These are phyloP conservation scores for Phyllostomus discolor DNA, from an alignment of 2,113 vertebrate genomes.

Conservation along the genomic window DNA sequence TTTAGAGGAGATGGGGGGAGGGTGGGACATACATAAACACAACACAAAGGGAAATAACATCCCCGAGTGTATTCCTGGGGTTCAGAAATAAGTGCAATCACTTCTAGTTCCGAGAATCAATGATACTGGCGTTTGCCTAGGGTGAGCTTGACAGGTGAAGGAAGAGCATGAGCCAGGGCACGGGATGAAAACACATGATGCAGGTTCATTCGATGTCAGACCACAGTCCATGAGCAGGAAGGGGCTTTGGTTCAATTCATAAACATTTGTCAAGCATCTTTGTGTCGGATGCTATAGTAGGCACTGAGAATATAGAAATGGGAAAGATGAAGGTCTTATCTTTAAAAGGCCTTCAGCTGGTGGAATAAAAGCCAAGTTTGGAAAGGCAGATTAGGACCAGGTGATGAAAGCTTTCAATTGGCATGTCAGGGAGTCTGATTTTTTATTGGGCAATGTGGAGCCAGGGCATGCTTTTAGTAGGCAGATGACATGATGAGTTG, in stretches of 20 bases:
- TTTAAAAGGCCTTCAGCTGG: not conserved
- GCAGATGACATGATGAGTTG: not conserved
- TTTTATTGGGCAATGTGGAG: not conserved
- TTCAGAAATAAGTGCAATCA: not conserved
- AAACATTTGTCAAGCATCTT: not conserved
- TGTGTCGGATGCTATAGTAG: not conserved
- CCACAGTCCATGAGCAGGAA: not conserved
- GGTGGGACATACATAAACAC: not conserved
- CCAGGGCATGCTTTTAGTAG: not conserved
- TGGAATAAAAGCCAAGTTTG: slow-evolving; percentile 2
- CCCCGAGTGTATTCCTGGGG: not conserved
- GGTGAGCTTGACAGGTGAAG: not conserved
- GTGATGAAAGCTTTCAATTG: not conserved
- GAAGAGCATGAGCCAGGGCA: not conserved
- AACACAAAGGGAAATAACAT: not conserved
- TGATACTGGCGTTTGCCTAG: not conserved
- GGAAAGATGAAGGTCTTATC: not conserved
- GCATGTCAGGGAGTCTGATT: not conserved
- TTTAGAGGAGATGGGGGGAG: not conserved
- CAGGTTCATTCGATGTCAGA: not conserved
- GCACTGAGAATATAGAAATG: not conserved
- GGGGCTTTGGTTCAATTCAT: not conserved
- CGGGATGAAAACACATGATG: not conserved
- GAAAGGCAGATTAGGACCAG: not conserved
- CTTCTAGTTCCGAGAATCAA: not conserved